Conservation (phyloP, 2,797 vertebrate species). For the Sciaenops ocellatus region DNA sequence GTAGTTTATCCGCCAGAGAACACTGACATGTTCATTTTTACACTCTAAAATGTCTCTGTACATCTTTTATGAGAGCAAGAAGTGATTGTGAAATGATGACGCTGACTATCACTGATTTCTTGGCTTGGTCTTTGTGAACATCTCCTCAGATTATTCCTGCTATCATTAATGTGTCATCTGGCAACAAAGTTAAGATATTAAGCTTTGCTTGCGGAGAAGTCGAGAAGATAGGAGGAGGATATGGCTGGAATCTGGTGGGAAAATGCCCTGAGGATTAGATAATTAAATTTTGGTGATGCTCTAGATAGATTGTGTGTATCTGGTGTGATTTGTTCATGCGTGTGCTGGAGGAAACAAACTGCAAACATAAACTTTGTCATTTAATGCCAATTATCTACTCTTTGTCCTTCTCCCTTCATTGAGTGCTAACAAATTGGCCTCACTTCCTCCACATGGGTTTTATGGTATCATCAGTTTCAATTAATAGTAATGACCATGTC, state of each 20-base stretch:
- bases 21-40: not conserved
- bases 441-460: slow-evolving; percentile 16
- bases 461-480: slow-evolving; percentile 50
- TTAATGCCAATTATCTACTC: not conserved
- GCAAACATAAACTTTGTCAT: not conserved
- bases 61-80: no score
- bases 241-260: not conserved
- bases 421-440: slow-evolving; percentile 15
- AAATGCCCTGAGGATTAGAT: not conserved
- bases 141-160: not conserved
- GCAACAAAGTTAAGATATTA: not conserved
- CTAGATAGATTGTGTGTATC: not conserved
- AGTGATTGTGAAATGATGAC: not conserved
- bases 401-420: slow-evolving; percentile 16
- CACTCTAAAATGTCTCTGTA: not conserved
- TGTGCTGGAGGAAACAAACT: not conserved
- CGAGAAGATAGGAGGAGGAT: not conserved
- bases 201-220: not conserved
- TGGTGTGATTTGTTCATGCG: not conserved
- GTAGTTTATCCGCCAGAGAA: no score
- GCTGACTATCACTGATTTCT: not conserved
- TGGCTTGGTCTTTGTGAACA: not conserved
- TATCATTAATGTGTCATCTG: not conserved
- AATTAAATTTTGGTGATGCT: not conserved
- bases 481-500: slow-evolving; percentile 45